A percentile compares a stretch with the other conserved stretches of the same genome.
These are phyloP conservation scores for Bombycilla garrulus DNA, from an alignment of 2,113 vertebrate species.

Conservation along the genomic window DNA sequence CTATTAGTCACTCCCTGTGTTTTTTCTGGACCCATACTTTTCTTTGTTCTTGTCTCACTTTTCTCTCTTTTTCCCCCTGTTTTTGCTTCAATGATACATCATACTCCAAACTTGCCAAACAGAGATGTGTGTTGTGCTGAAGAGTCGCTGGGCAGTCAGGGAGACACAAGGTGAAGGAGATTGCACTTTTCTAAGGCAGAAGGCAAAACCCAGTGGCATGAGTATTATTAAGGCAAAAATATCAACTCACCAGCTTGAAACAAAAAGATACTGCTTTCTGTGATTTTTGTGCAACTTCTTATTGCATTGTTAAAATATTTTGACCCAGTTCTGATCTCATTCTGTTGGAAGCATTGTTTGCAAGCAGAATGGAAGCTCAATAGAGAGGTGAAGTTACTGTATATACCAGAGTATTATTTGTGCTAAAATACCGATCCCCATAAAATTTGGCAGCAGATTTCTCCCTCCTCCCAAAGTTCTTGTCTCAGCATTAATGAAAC, in stretches of 20 bases:
- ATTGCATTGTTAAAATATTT: not conserved
- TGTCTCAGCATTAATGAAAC: constrained; percentile 21
- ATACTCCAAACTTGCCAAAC: not conserved
- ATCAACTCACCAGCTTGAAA: not conserved
- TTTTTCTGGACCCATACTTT: not conserved
- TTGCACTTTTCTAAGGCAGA: not conserved
- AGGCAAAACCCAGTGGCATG: not conserved
- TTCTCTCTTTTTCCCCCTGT: fast-evolving
- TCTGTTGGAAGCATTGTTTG: not conserved
- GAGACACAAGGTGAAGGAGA: not conserved
- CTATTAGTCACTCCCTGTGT: not conserved
- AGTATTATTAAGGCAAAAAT: not conserved
- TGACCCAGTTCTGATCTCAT: not conserved
- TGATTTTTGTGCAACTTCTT: not conserved
- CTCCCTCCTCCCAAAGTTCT: not conserved
- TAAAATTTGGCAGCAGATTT: not conserved
- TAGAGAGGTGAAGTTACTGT: not conserved
- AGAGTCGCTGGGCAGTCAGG: not conserved
- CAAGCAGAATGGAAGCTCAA: not conserved
- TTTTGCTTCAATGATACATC: not conserved
- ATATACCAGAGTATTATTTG: not conserved
- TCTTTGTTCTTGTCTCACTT: not conserved
- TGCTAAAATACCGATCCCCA: not conserved
- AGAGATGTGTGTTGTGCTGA: not conserved
- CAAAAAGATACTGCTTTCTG: not conserved